These are phyloP conservation scores for Caenorhabditis sp. DNA, from an alignment of 2,888 invertebrate genomes.

Conservation along the genomic window DNA sequence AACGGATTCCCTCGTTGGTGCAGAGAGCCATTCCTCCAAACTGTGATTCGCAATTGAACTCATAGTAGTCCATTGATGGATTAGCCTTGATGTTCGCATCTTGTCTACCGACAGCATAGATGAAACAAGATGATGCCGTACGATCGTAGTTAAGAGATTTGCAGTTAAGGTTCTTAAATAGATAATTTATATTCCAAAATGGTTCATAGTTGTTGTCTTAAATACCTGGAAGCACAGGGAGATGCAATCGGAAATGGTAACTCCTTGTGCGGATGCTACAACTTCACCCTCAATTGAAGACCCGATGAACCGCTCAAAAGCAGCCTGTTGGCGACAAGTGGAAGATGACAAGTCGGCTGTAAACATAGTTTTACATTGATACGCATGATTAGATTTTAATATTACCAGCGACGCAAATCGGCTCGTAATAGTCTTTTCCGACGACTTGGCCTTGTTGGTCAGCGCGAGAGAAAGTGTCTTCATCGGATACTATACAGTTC, in stretches of 20 bases:
- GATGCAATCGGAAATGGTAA: slow-evolving; percentile 83
- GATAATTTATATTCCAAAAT: too few species aligned
- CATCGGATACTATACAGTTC: slow-evolving; percentile 83
- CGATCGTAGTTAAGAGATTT: slow-evolving; percentile 83
- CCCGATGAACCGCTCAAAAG: slow-evolving; percentile 83
- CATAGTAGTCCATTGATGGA: slow-evolving; percentile 83
- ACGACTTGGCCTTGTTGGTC: slow-evolving; percentile 83
- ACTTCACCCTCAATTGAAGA: slow-evolving; percentile 82
- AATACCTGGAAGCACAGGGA: slow-evolving; percentile 81
- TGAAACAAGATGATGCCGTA: slow-evolving; percentile 82
- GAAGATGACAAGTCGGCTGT: slow-evolving; percentile 83
- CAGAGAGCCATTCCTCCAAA: slow-evolving; percentile 83
- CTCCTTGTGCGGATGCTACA: slow-evolving; percentile 83
- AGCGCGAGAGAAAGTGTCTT: slow-evolving; percentile 83
- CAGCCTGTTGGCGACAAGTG: slow-evolving; percentile 83
- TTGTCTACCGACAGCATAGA: slow-evolving; percentile 80
- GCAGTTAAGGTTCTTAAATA: slow-evolving; percentile 82
- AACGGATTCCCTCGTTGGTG: slow-evolving; percentile 83
- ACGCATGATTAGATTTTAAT: neutral
- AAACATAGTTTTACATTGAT: slow-evolving; percentile 33
- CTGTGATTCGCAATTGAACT: slow-evolving; percentile 83
- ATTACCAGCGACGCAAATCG: slow-evolving; percentile 83
- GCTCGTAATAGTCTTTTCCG: slow-evolving; percentile 83
- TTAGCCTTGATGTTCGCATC: slow-evolving; percentile 81
- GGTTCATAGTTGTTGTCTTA: too few species aligned